Evolutionary conservation across 2,797 vertebrate genomes (phyloP), one percentile per base, ranked within the genome.

Genomic region (Aulostomus chinensis): DNA sequence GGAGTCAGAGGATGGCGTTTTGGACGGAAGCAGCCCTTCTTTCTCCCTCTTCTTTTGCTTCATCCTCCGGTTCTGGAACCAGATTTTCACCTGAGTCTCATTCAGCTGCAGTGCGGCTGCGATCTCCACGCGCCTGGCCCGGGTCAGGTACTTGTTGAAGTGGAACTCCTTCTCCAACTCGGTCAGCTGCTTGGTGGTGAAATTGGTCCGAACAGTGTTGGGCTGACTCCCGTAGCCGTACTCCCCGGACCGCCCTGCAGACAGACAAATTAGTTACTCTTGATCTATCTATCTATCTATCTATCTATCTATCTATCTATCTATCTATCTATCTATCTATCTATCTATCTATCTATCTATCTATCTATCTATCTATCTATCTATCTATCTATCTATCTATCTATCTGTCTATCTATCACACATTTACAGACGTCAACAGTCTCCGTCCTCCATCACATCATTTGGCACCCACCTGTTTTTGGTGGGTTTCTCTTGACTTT

Each of bases 21-120:
- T 92, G 38, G 91, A 78, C 45, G 94, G 91, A 26, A 96, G 73
- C 26, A 95, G 73, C 4, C 97, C 95, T 51, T 99, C 97, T 72
- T 98, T 98, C 77, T 99, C 97, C 0, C 97, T 85, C 71, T 99
- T 99, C 90, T 99, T 99, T 63, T 98, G 96, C 83, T 99, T 99
- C 97, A 99, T 99, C 36, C 97, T 90, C 12, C 97, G 89, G 73
- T 99, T 99, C 87, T 99, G 97, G 84, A 99, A 99, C 97, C 96
- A 99, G 31, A 98, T 98, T 81, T 99, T 99, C 71, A 98, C 96
- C 84, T 99, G 97, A 71, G 97, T 98, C 89, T 99, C 97, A 47
- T 99, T 98, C 42, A 99, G 91, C 62, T 97, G 96, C 35, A 99
- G 89, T 1, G 96, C 93, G 1, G 96, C 96, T 0, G 96, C 96